phyloP scores from a whole-genome alignment of 2,113 vertebrate species.

The Dicrurus megarhynchus region DNA sequence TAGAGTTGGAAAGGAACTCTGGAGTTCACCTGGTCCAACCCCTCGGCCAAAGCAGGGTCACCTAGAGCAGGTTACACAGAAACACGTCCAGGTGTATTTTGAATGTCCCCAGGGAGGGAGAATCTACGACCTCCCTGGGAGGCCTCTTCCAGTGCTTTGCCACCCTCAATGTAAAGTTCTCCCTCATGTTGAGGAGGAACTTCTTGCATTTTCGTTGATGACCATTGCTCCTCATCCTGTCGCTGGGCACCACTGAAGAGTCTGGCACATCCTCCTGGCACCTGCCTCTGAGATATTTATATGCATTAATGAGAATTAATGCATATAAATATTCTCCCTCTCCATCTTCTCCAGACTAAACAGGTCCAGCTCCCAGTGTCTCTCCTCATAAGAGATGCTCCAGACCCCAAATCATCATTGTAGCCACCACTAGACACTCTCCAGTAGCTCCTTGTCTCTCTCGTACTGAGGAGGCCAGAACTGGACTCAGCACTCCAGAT shows the following conservation, averaged over 20 bases:
- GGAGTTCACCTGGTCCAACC: not conserved
- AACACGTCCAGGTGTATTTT: not conserved
- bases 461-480: not conserved
- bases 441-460: not conserved
- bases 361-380: not conserved
- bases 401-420: not conserved
- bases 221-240: not conserved
- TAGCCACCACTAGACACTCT: rapidly evolving
- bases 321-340: too few relatives aligned
- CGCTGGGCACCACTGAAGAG: rapidly evolving
- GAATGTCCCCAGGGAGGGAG: not conserved
- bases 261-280: not conserved
- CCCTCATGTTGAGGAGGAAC: not conserved
- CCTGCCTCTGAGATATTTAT: not conserved
- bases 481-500: not conserved
- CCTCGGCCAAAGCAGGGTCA: not conserved
- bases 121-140: rapidly evolving
- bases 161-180: not conserved
- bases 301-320: not conserved
- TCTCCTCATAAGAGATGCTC: not conserved
- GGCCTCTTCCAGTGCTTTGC: not conserved
- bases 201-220: not conserved
- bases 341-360: not conserved
- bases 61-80: not conserved
- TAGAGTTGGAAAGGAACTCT: not conserved